Evolutionary conservation across 64 coral and sea anemone genomes (phyloP).

Genomic region (Montipora capricornis): DNA sequence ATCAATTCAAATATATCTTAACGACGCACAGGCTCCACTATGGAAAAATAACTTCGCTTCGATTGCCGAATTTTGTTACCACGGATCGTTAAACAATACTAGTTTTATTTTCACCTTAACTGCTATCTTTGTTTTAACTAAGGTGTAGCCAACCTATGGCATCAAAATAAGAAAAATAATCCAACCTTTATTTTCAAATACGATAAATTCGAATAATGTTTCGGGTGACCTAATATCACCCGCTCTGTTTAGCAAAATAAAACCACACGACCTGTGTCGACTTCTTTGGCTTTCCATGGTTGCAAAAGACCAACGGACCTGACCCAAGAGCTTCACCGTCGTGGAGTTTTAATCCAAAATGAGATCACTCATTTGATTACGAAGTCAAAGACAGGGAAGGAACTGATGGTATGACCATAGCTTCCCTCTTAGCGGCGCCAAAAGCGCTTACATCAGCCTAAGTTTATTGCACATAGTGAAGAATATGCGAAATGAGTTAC

Average conservation of each 20-base stretch:
- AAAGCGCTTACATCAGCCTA: not conserved
- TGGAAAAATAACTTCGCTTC: no score
- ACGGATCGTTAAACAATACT: no score
- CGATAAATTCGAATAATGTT: not conserved
- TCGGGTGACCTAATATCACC: not conserved
- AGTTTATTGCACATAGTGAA: not conserved
- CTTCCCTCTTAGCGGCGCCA: not conserved
- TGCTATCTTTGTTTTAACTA: no score
- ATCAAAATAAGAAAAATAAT: no score
- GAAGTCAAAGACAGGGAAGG: not conserved
- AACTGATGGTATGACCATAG: no score
- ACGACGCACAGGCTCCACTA: no score
- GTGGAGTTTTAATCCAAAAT: not conserved
- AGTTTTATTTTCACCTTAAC: no score
- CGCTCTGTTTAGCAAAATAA: not conserved
- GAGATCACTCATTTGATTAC: not conserved
- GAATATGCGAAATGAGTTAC: conserved; percentile 32
- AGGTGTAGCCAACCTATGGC: no score
- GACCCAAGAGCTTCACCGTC: not conserved
- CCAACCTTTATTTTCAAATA: no score
- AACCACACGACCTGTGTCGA: not conserved
- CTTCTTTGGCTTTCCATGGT: not conserved
- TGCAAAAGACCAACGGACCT: not conserved
- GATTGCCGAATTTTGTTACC: no score
- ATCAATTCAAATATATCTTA: no score